Evolutionary conservation across 1,140 invertebrate species (phyloP).

Genomic region (Leptopilina boulardi): DNA sequence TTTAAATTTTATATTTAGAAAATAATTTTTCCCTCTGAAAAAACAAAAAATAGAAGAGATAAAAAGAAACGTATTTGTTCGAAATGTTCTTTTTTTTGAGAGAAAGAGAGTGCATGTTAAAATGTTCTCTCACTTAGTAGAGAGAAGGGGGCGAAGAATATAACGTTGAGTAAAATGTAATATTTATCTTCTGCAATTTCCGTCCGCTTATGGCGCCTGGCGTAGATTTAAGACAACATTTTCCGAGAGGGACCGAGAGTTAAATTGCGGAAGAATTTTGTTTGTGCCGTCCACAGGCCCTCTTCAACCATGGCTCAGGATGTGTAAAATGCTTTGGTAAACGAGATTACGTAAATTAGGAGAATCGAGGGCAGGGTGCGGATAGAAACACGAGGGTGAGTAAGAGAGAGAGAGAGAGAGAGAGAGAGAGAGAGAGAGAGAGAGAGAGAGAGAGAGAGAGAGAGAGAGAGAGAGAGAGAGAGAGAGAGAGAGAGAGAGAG

Average conservation of each 20-base stretch:
- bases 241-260: not conserved
- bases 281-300: constrained; percentile 32
- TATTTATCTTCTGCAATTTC: constrained; percentile 28
- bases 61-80: not conserved
- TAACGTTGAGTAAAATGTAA: constrained; percentile 20
- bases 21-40: not conserved
- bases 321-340: constrained; percentile 51
- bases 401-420: too few relatives aligned
- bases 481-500: too few relatives aligned
- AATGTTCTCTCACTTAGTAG: constrained; percentile 12
- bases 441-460: constrained; percentile 33
- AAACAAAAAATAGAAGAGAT: not conserved
- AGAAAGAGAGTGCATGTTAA: not conserved
- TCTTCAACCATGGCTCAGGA: constrained; percentile 42
- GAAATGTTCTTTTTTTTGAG: not conserved
- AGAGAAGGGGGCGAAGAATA: not conserved
- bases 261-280: constrained; percentile 33
- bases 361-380: constrained; percentile 36
- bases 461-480: constrained; percentile 37
- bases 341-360: constrained; percentile 59
- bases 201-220: constrained; percentile 16
- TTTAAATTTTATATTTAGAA: too few relatives aligned
- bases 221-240: constrained; percentile 33
- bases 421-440: not conserved
- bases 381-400: constrained; percentile 33